phyloP scores from a whole-genome alignment of 1,140 invertebrate species.

The Harlomillsia oculata region DNA sequence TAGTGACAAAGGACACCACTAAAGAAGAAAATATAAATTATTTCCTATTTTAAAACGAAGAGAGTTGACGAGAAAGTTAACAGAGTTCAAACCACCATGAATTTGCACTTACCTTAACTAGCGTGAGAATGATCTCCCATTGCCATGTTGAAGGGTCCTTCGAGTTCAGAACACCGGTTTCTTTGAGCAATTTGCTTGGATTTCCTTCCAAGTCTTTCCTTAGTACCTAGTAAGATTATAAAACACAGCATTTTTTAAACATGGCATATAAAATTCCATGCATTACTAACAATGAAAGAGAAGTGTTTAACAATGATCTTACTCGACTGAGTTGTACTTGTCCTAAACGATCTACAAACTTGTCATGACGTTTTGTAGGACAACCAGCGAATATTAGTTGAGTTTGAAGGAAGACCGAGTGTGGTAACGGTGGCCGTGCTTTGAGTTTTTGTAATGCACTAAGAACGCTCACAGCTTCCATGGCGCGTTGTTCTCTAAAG shows the following conservation, averaged over 20 bases:
- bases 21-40: constrained; percentile 15
- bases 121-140: constrained; percentile 67
- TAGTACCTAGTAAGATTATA: constrained; percentile 40
- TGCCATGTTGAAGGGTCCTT: constrained; percentile 68
- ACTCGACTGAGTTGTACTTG: constrained; percentile 27
- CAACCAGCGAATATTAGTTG: constrained; percentile 24
- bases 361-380: constrained; percentile 3
- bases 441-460: constrained; percentile 33
- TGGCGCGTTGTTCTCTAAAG: constrained; percentile 45
- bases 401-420: constrained; percentile 28
- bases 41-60: background rate
- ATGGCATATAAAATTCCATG: background rate
- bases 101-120: constrained; percentile 58
- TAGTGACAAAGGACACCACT: constrained; percentile 46
- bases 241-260: background rate
- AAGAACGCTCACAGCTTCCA: constrained; percentile 68
- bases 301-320: background rate
- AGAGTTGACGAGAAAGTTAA: too few species aligned
- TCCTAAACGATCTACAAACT: constrained; percentile 29
- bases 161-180: constrained; percentile 61
- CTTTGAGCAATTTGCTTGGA: constrained; percentile 50
- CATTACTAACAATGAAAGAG: background rate
- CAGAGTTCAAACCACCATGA: too few species aligned
- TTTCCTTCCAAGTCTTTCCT: constrained; percentile 51
- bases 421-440: constrained; percentile 11